These are phyloP conservation scores for Yponomeuta cagnagella DNA, from an alignment of 2,888 invertebrate genomes.

Conservation along the genomic window DNA sequence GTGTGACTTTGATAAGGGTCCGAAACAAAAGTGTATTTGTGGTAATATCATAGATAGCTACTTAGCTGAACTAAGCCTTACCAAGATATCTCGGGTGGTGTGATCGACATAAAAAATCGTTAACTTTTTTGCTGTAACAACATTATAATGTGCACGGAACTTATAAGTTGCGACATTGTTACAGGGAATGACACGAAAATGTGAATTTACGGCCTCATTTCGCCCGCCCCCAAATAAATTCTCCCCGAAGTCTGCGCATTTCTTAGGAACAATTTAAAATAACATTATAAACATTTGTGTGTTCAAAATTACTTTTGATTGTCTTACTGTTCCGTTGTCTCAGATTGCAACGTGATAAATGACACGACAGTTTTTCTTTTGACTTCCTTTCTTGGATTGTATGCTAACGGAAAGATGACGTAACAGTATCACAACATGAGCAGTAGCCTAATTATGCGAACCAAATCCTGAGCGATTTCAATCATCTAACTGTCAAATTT, in stretches of 20 bases:
- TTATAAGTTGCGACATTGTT: conserved; percentile 48
- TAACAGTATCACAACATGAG: not conserved
- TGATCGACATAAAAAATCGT: not conserved
- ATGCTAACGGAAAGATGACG: not conserved
- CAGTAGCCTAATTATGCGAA: too few relatives aligned
- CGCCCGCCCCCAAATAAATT: conserved; percentile 44
- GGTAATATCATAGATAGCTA: conserved; percentile 7
- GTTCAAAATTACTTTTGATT: conserved; percentile 18
- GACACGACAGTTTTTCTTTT: not conserved
- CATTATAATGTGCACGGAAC: conserved; percentile 29
- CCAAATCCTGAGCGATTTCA: too few relatives aligned
- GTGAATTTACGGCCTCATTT: conserved; percentile 46
- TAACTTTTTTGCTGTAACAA: not conserved
- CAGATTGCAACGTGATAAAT: conserved; percentile 4
- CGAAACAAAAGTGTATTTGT: conserved; percentile 2
- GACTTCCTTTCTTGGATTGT: not conserved
- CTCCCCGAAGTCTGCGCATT: conserved; percentile 46
- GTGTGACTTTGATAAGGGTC: conserved; percentile 10
- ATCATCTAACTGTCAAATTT: too few relatives aligned
- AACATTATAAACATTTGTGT: conserved; percentile 48
- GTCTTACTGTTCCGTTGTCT: not conserved
- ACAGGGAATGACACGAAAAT: conserved; percentile 51
- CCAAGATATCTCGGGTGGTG: not conserved
- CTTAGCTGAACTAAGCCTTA: not conserved
- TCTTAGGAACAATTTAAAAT: conserved; percentile 37